Evolutionary conservation across 2,888 invertebrate species (phyloP), one percentile per base, ranked within the genome.

Genomic region (Glyphotaelius pellucidus): DNA sequence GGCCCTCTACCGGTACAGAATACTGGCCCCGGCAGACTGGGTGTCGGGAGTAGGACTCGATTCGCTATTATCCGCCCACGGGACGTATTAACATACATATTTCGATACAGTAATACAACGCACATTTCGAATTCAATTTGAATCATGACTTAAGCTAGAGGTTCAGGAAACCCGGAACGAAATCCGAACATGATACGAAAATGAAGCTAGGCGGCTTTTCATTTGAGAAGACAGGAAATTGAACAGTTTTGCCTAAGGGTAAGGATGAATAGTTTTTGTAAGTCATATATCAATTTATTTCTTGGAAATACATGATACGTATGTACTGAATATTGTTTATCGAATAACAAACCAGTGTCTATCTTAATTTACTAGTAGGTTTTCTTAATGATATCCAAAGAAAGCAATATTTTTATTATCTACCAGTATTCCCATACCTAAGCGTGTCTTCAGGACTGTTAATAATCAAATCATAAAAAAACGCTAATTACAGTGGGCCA

Each of bases 111-210:
- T 86, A 38, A 86, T 35, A 83, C 83, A 83, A 35, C 25, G 83
- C 83, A 35, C 32, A 83, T 86, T 86, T 86, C 47, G 47, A 86
- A 86, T 38, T 86, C 86, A 86, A 86, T 86, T 86, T 86, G 25
- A 42, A 86, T 42, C 42, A 86, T 42, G 86, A n/a, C 86, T 47
- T 25, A 14, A 25, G 35, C 47, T 86, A 47, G 30, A 42, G 86
- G 42, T 86, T 14, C 86, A 86, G 86, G 86, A 86, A 86, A 86
- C 42, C 86, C 86, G 86, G 86, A 86, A 86, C 86, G 30, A 86
- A 42, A 86, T 47, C 12, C 35, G 42, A 85, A 35, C n/a, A 85
- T 4, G 85, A 42, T 19, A 83, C 83, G 35, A 31, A 83, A 83
- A 83, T 83, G 15, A 83, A 35, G 19, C 52, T 5, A 52, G 52